Evolutionary conservation across 1,140 invertebrate species (phyloP).

Genomic region (Lasioglossum albipes): DNA sequence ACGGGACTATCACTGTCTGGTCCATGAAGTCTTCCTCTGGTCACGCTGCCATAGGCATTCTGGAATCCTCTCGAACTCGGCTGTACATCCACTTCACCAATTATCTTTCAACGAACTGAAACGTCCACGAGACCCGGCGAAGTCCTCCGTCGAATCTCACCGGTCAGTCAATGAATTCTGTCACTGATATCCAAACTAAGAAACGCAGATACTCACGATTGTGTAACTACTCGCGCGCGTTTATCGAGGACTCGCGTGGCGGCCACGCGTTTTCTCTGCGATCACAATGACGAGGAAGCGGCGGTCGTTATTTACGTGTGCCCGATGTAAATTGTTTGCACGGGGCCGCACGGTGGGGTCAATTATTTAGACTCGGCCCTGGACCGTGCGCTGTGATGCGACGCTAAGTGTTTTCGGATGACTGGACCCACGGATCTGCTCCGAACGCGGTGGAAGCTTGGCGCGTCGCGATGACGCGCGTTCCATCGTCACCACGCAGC

Average conservation of each 20-base stretch:
- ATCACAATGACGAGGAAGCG: conserved; percentile 35
- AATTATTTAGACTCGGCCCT: conserved; percentile 58
- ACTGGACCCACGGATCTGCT: conserved; percentile 46
- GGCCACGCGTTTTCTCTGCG: conserved; percentile 20
- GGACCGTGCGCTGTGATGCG: conserved; percentile 51
- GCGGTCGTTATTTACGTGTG: conserved; percentile 51
- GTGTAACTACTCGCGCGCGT: not conserved
- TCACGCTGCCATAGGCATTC: conserved; percentile 40
- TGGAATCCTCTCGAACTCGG: not conserved
- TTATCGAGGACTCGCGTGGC: conserved; percentile 18
- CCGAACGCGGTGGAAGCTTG: conserved; percentile 20
- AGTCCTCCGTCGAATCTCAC: too few species aligned
- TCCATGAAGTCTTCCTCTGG: conserved; percentile 38
- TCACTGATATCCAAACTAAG: not conserved
- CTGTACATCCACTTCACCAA: not conserved
- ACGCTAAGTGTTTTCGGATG: conserved; percentile 64
- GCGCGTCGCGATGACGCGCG: conserved; percentile 35
- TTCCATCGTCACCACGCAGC: conserved; percentile 6
- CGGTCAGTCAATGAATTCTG: not conserved
- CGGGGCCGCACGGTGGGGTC: conserved; percentile 53
- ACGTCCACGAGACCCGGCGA: too few species aligned
- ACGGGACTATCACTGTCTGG: conserved; percentile 58
- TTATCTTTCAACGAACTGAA: not conserved
- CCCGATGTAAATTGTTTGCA: conserved; percentile 62
- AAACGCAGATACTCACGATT: not conserved